Evolutionary conservation across 2,797 vertebrate species (phyloP), one percentile per base, ranked within the genome.

Genomic region (Margarornis squamiger): DNA sequence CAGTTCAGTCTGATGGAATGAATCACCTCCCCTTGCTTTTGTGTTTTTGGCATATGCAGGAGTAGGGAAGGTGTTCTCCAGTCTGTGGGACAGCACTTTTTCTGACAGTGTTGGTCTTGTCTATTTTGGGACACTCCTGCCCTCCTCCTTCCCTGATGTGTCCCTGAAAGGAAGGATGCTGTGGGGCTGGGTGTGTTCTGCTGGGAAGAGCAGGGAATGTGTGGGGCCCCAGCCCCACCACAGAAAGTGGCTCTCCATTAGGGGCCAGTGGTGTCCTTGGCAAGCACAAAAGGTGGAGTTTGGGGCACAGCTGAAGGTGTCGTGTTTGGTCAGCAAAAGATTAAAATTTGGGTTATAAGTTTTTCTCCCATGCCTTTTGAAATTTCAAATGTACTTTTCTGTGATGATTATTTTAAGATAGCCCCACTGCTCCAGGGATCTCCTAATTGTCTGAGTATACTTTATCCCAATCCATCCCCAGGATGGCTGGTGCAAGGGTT

Each of bases 121-220:
- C 27, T 75, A 23, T 29, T 67, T 65, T 62, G 39, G 15, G 61
- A 49, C 7, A 14, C 8, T 26, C 7, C 26, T 48, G 17, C 4
- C 8, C 10, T 7, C 0, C 5, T 49, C 5, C 24, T 51, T 87
- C 21, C 30, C 43, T 0, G 2, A 6, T 14, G 6, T 51, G 7
- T 55, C 41, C 26, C 34, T 10, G 12, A 26, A 59, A 55, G 14
- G 49, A 18, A 65, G 10, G 32, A 32, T 72, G 23, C 41, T 72
- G 7, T 45, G 58, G 7, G 41, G 5, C 3, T 26, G 18, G 22
- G 4, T 1, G 4, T 46, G 20, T 73, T 30, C 51, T 70, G 9
- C 30, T 73, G 45, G 49, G 36, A 48, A 43, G 32, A 59, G 22
- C n/a, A 81, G 30, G 39, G 39, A 52, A 4, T 0, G 0, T 20